These are phyloP conservation scores for Garra rufa DNA, from an alignment of 2,113 vertebrate genomes.

Conservation along the genomic window DNA sequence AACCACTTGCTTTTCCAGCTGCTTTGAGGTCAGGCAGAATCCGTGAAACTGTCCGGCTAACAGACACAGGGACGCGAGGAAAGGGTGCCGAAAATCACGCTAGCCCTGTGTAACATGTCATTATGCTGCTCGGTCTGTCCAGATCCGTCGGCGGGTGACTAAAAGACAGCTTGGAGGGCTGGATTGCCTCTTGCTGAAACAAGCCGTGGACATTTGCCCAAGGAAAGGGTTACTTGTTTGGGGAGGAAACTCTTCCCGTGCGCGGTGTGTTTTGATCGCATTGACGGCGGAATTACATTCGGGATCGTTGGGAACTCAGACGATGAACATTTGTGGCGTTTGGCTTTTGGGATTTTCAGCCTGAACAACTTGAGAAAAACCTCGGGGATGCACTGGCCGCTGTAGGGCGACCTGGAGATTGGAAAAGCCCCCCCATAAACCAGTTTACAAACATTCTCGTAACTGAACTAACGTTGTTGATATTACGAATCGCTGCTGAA, in stretches of 20 bases:
- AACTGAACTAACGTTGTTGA: background rate
- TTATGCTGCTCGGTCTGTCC: constrained; percentile 26
- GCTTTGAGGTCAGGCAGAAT: constrained; percentile 28
- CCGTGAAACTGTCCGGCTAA: background rate
- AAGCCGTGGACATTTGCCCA: background rate
- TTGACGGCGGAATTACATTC: constrained; percentile 27
- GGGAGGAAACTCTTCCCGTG: constrained; percentile 34
- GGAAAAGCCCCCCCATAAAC: constrained; percentile 54
- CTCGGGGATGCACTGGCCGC: constrained; percentile 64
- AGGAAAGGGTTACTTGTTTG: constrained; percentile 18
- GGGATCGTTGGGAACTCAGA: background rate
- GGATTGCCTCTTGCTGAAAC: background rate
- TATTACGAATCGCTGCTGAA: constrained; percentile 61
- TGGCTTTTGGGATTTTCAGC: constrained; percentile 1
- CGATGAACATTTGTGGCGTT: background rate
- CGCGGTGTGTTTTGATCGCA: constrained; percentile 24
- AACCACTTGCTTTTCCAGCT: constrained; percentile 59
- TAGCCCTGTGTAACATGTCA: background rate
- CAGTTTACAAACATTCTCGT: constrained; percentile 7
- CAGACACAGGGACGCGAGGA: constrained; percentile 47
- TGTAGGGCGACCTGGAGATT: constrained; percentile 52
- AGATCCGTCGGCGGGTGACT: constrained; percentile 18
- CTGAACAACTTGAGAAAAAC: constrained; percentile 26
- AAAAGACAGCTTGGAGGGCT: background rate
- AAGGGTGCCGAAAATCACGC: constrained; percentile 28